These are phyloP conservation scores for Siderastrea siderea DNA, from an alignment of 92 coral and sea anemone species.

Conservation along the genomic window DNA sequence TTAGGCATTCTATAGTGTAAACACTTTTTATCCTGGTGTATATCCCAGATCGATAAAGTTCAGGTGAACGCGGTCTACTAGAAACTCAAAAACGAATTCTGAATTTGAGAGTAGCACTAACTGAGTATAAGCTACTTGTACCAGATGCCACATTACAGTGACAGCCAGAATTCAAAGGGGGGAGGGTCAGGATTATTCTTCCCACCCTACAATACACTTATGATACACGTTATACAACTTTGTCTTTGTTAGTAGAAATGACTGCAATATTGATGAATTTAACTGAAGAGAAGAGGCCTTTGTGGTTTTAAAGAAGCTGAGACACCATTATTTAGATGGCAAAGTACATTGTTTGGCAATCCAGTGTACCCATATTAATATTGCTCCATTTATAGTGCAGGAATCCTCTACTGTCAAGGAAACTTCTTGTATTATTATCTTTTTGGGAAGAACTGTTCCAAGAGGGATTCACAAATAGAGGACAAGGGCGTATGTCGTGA, in stretches of 20 bases:
- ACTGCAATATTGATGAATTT: neutral
- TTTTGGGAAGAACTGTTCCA: slow-evolving; percentile 71
- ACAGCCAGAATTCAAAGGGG: neutral
- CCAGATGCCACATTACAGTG: neutral
- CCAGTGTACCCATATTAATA: neutral
- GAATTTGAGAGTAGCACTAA: no score
- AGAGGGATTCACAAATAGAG: slow-evolving; percentile 59
- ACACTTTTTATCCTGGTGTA: no score
- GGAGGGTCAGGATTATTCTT: neutral
- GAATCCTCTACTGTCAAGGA: neutral
- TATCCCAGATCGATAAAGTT: no score
- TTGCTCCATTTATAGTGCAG: neutral
- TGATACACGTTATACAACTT: neutral
- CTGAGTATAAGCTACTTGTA: neutral
- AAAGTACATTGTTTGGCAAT: neutral
- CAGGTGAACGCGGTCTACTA: no score
- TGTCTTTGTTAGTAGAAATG: neutral
- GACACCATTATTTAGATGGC: neutral
- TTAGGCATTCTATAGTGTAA: no score
- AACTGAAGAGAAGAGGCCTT: no score
- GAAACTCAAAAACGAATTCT: no score
- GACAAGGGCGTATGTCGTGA: slow-evolving; percentile 47
- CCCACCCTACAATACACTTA: neutral
- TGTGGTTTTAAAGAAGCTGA: neutral
- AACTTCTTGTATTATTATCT: slow-evolving; percentile 20